Conservation (phyloP, 2,888 invertebrate genomes). For the Lamproptera curius region DNA sequence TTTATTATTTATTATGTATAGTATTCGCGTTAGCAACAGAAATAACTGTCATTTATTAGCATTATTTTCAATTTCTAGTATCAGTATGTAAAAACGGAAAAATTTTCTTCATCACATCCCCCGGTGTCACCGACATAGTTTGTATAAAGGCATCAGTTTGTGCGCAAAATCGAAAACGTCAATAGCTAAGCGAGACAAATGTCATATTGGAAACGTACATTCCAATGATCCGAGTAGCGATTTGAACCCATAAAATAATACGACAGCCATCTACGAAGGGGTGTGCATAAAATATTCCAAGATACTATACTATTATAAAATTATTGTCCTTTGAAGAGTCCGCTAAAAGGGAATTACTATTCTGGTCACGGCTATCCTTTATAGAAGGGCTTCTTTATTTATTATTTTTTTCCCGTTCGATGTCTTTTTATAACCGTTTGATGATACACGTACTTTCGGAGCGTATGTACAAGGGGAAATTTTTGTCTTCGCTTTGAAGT, state of each 20-base stretch:
- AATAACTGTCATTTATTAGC: no score
- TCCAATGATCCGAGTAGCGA: neutral
- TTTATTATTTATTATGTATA: no score
- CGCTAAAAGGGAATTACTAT: slow-evolving; percentile 62
- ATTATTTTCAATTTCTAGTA: neutral
- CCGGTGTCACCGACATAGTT: neutral
- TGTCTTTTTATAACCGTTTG: slow-evolving; percentile 13
- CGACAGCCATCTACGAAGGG: slow-evolving; percentile 9
- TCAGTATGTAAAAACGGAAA: neutral
- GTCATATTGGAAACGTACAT: neutral
- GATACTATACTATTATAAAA: slow-evolving; percentile 26
- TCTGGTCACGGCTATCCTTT: slow-evolving; percentile 35
- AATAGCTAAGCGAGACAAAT: neutral
- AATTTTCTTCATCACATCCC: neutral
- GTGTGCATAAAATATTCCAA: slow-evolving; percentile 14
- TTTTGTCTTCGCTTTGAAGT: neutral
- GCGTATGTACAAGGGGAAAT: neutral
- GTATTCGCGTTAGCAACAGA: no score
- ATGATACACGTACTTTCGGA: neutral
- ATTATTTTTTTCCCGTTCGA: slow-evolving; percentile 10
- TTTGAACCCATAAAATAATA: slow-evolving; percentile 18
- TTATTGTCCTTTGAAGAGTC: slow-evolving; percentile 38
- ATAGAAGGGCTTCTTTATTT: slow-evolving; percentile 14
- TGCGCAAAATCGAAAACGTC: neutral
- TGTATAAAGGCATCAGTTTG: neutral